A percentile compares a stretch with the other conserved stretches of the same genome.
Conservation (phyloP, 2,888 invertebrate species). For the Boloria euphrosyne region DNA sequence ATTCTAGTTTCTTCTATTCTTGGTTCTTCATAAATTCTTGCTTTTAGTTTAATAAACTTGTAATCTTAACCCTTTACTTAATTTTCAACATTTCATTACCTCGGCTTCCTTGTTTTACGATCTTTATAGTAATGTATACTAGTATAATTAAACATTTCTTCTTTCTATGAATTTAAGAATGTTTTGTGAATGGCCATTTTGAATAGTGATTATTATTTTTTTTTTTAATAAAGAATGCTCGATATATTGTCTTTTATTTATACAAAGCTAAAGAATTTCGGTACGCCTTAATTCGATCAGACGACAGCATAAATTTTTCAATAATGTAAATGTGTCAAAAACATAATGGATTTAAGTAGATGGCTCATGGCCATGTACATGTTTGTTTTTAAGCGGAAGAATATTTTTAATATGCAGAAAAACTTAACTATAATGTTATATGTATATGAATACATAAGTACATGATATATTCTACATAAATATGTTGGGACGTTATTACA, state of each 20-base stretch:
- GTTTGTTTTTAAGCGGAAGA: no score
- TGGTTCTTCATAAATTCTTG: conserved; percentile 18
- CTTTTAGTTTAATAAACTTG: conserved; percentile 22
- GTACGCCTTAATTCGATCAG: no score
- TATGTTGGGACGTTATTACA: no score
- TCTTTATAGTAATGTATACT: conserved; percentile 52
- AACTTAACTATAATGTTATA: no score
- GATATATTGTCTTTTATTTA: background rate
- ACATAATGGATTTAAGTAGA: no score
- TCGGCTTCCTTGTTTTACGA: conserved; percentile 68
- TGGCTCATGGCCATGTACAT: no score
- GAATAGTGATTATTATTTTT: conserved; percentile 52
- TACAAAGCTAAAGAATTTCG: no score
- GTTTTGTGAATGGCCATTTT: conserved; percentile 55
- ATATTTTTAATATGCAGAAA: no score
- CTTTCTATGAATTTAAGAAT: conserved; percentile 59
- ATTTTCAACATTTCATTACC: conserved; percentile 65
- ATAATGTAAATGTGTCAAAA: no score
- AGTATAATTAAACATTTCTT: conserved; percentile 44
- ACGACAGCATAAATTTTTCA: no score
- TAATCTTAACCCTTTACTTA: conserved; percentile 19
- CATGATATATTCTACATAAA: no score
- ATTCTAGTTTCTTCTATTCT: conserved; percentile 13
- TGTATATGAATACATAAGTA: no score
- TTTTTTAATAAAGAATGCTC: conserved; percentile 54